phyloP scores from a whole-genome alignment of 2,113 vertebrate genomes.

The Anarrhichthys ocellatus region DNA sequence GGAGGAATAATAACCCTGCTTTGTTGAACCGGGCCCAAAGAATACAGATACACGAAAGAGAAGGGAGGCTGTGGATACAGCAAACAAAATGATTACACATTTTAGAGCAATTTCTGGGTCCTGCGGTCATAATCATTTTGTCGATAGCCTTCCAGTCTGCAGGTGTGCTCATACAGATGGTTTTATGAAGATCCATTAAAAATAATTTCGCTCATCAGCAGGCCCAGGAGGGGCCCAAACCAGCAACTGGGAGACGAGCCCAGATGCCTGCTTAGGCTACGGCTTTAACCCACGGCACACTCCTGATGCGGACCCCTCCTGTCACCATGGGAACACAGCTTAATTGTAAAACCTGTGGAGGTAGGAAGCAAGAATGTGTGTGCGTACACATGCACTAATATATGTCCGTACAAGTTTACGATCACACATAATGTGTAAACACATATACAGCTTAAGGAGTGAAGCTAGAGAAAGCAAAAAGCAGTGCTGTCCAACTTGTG shows the following conservation, averaged over 20 bases:
- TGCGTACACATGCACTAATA: slow-evolving; percentile 3
- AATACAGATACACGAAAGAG: slow-evolving; percentile 70
- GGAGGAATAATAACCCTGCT: slow-evolving; percentile 64
- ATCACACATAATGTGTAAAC: slow-evolving; percentile 2
- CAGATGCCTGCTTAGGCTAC: slow-evolving; percentile 73
- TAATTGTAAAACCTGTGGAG: slow-evolving; percentile 53
- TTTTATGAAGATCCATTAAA: slow-evolving; percentile 89
- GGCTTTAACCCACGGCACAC: slow-evolving; percentile 40
- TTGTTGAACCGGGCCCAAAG: slow-evolving; percentile 68
- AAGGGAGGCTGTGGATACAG: slow-evolving; percentile 70
- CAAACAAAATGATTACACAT: slow-evolving; percentile 86
- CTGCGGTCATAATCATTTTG: slow-evolving; percentile 84
- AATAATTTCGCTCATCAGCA: slow-evolving; percentile 85
- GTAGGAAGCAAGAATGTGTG: slow-evolving; percentile 11
- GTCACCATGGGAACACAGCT: slow-evolving; percentile 70
- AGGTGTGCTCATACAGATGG: slow-evolving; percentile 85
- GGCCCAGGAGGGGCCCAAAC: slow-evolving; percentile 81
- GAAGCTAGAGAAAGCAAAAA: slow-evolving; percentile 32
- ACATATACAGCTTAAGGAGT: slow-evolving; percentile 23
- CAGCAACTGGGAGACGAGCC: slow-evolving; percentile 70
- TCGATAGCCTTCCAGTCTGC: slow-evolving; percentile 85
- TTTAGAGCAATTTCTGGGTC: slow-evolving; percentile 83
- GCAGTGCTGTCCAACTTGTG: slow-evolving; percentile 10
- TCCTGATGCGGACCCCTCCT: slow-evolving; percentile 54
- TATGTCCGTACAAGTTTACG: neutral